Evolutionary conservation across 2,888 invertebrate species (phyloP), one percentile per base, ranked within the genome.

Genomic region (Lasioglossum pauxillum): DNA sequence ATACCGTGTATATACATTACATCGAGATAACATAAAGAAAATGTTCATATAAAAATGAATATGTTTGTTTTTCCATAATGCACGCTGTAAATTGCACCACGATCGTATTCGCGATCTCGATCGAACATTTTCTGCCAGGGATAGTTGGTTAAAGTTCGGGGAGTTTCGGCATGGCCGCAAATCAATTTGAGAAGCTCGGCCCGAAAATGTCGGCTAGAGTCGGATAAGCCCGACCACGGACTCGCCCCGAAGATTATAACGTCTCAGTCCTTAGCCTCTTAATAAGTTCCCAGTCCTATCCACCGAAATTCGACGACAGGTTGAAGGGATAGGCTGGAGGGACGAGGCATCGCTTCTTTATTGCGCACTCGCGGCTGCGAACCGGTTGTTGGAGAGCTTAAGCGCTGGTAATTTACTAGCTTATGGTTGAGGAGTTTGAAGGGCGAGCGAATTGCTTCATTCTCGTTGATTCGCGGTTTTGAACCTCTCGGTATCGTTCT

Each of bases 161-260:
- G 5, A 3, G 71, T 31, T 73, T n/a, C 35, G 16, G 46, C 16
- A 49, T n/a, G 69, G 73, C 27, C 41, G 82, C 75, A 81, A 89
- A 88, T 87, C 87, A 78, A 85, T 87, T 88, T 79, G 75, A 64
- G 73, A 69, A 81, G 27, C 64, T 49, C 46, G 77, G 57, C 73
- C 49, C 71, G 31, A 78, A 73, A 78, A 57, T 27, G 53, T 46
- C 73, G 27, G 31, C 7, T 7, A 10, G 27, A 67, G 44, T 27
- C 80, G 73, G 71, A 78, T 85, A 89, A 75, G 67, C 67, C 80
- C 73, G 57, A 49, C 64, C 57, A 38, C 35, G 78, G 83, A 82
- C 60, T 81, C 60, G 41, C 23, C 53, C 46, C 76, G 76, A 84
- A 79, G 76, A 72, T 64, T 77, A 53, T 69, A 77, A 72, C 38